A percentile compares a stretch with the other conserved stretches of the same genome.
These are phyloP conservation scores for Drosophila tripunctata DNA, from an alignment of 2,888 invertebrate species.

Conservation along the genomic window DNA sequence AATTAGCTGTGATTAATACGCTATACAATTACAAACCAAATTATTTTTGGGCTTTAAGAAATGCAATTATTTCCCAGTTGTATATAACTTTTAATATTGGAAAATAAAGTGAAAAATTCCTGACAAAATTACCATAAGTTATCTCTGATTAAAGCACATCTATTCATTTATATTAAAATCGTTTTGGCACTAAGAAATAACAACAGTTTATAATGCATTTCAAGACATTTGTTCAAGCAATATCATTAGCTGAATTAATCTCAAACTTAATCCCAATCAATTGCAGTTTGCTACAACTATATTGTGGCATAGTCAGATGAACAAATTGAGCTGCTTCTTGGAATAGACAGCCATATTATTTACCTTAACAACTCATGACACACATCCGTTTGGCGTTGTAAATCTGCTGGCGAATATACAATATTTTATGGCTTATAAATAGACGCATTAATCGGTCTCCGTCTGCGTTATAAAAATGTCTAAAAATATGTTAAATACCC, in stretches of 20 bases:
- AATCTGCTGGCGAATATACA: constrained; percentile 19
- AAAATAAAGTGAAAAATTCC: no score
- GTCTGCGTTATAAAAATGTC: constrained; percentile 48
- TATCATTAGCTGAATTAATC: constrained; percentile 7
- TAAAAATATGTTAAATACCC: constrained; percentile 56
- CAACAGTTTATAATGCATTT: not conserved
- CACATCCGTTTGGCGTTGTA: constrained; percentile 49
- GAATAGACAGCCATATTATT: constrained; percentile 27
- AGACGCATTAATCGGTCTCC: constrained; percentile 42
- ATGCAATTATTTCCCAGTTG: no score
- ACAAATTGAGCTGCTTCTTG: constrained; percentile 25
- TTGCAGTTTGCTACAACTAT: constrained; percentile 7
- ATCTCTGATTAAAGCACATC: no score
- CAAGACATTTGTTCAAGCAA: not conserved
- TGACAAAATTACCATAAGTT: no score
- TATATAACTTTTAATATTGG: no score
- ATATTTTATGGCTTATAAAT: constrained; percentile 52
- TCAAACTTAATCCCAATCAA: not conserved
- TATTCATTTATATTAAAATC: no score
- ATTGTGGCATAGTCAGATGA: constrained; percentile 13
- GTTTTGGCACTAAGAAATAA: not conserved
- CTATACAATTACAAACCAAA: no score
- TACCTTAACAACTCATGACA: constrained; percentile 41
- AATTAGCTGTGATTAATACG: no score
- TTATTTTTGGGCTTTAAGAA: no score